phyloP scores from a whole-genome alignment of 2,113 vertebrate genomes.

The Bufo bufo region DNA sequence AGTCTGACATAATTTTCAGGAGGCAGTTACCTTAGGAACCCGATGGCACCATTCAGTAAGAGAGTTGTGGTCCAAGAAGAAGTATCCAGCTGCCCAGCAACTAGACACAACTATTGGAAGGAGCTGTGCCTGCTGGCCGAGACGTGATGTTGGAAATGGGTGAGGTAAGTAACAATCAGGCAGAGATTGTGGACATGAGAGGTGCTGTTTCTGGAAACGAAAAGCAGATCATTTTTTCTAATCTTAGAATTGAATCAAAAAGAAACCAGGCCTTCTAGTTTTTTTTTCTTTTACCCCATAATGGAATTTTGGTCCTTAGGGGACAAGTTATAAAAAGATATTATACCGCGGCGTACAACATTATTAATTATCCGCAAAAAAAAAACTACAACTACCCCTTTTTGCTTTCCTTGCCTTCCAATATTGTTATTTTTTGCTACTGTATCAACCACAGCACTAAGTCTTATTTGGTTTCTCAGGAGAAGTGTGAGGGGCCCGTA shows the following conservation, averaged over 20 bases:
- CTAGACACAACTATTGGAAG: no score
- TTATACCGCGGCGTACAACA: no score
- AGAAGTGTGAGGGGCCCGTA: neutral
- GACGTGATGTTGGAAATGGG: no score
- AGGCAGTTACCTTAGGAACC: no score
- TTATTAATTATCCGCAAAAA: neutral
- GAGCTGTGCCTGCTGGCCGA: no score
- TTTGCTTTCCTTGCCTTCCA: neutral
- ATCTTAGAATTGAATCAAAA: neutral
- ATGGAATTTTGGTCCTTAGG: neutral
- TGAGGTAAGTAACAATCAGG: no score
- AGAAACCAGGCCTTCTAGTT: neutral
- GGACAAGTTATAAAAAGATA: neutral
- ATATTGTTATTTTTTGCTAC: constrained; percentile 45
- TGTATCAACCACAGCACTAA: neutral
- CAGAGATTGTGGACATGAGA: neutral
- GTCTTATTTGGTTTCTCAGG: neutral
- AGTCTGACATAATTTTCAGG: no score
- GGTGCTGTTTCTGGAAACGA: neutral
- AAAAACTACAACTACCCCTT: neutral
- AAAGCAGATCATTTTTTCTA: neutral
- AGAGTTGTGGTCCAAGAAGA: no score
- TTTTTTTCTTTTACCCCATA: neutral
- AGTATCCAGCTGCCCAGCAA: no score
- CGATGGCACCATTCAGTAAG: no score